Percentiles rank a stretch among this genome's conserved stretches.
Conservation (phyloP, 1,140 invertebrate genomes). For the Drosophila tropicalis region DNA sequence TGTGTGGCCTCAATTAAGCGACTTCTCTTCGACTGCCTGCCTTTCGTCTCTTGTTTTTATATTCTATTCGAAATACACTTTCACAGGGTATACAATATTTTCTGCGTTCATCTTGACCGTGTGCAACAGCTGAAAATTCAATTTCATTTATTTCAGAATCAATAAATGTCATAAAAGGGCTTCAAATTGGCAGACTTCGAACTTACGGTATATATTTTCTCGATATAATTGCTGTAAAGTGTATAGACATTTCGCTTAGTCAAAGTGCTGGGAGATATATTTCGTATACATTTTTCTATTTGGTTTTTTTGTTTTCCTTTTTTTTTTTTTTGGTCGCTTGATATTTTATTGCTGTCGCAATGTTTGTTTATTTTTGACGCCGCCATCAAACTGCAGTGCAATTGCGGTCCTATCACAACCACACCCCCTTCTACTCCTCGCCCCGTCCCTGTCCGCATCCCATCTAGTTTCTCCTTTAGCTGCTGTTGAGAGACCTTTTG, state of each 20-base stretch:
- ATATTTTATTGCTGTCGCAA: slow-evolving; percentile 80
- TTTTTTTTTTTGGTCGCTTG: slow-evolving; percentile 29
- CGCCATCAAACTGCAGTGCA: slow-evolving; percentile 61
- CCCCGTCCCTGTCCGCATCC: not conserved
- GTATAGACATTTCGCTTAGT: not conserved
- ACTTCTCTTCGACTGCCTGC: slow-evolving; percentile 23
- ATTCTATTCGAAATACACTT: not conserved
- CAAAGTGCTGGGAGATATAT: not conserved
- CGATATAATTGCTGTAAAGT: not conserved
- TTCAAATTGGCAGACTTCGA: no score
- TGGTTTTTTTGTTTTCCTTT: slow-evolving; percentile 1
- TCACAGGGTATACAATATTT: not conserved
- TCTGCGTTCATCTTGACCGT: no score
- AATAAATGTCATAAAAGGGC: no score
- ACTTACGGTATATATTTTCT: no score
- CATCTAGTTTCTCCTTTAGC: slow-evolving; percentile 16
- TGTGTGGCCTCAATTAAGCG: slow-evolving; percentile 72
- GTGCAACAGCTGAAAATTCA: no score
- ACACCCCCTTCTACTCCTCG: not conserved
- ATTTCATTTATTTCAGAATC: no score
- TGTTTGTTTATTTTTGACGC: slow-evolving; percentile 78
- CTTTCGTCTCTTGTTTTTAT: slow-evolving; percentile 11
- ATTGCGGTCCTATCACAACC: slow-evolving; percentile 17
- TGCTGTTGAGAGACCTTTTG: slow-evolving; percentile 58
- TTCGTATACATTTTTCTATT: not conserved